These are phyloP conservation scores for Silurus aristotelis DNA, from an alignment of 2,797 vertebrate species.

Conservation along the genomic window DNA sequence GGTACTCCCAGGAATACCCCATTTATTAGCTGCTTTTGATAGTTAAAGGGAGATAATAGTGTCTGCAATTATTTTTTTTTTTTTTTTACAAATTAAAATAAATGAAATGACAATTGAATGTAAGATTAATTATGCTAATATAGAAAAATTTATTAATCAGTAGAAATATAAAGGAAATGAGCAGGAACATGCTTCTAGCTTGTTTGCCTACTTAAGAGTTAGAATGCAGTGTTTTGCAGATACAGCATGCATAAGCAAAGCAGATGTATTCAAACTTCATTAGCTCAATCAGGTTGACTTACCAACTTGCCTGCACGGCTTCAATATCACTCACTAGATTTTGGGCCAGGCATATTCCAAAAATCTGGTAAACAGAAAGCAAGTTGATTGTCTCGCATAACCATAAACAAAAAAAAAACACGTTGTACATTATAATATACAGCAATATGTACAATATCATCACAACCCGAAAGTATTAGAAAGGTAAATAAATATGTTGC, in stretches of 20 bases:
- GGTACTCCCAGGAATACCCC: constrained; percentile 28
- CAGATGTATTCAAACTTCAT: not conserved
- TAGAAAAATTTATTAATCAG: not conserved
- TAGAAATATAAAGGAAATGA: not conserved
- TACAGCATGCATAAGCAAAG: constrained; percentile 19
- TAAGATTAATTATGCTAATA: not conserved
- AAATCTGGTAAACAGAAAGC: constrained; percentile 78
- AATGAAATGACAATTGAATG: not conserved
- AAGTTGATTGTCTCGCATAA: constrained; percentile 25
- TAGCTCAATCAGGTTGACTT: constrained; percentile 53
- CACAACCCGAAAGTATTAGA: not conserved
- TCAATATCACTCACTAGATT: constrained; percentile 97
- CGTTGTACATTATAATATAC: not conserved
- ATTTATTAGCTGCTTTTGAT: not conserved
- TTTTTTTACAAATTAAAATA: not conserved
- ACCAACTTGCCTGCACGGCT: constrained; percentile 95
- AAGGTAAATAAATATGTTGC: not conserved
- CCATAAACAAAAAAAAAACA: not conserved
- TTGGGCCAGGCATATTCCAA: constrained; percentile 96
- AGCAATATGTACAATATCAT: not conserved
- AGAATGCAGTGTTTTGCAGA: not conserved
- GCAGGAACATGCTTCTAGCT: not conserved
- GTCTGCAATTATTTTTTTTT: not conserved
- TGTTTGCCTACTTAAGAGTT: not conserved
- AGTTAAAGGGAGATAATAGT: not conserved